Conservation (phyloP, 2,113 vertebrate genomes). For the Myanophis thanlyinensis region DNA sequence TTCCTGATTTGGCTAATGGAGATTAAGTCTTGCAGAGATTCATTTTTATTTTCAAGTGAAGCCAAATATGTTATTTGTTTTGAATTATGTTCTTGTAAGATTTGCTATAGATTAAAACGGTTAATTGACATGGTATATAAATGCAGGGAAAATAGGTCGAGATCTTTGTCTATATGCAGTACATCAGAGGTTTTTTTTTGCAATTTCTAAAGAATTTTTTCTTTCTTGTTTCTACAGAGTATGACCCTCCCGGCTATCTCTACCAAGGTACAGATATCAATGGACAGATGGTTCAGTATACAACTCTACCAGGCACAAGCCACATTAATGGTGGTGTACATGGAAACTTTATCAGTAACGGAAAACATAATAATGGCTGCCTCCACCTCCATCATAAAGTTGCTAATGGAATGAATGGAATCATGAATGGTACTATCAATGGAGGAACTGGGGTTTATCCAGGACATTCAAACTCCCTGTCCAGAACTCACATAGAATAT, state of each 20-base stretch:
- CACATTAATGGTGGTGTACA: constrained; percentile 77
- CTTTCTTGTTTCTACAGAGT: constrained; percentile 73
- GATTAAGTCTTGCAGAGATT: neutral
- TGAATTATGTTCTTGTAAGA: neutral
- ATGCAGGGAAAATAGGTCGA: neutral
- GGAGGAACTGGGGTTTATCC: constrained; percentile 70
- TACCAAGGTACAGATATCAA: constrained; percentile 84
- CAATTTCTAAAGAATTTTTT: neutral
- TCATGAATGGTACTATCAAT: constrained; percentile 73
- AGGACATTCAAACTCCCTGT: constrained; percentile 58
- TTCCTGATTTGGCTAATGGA: neutral
- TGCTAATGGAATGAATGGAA: constrained; percentile 62
- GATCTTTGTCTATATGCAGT: neutral
- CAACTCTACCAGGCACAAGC: constrained; percentile 73
- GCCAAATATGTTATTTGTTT: neutral
- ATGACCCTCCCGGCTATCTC: constrained; percentile 87
- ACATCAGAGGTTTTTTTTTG: neutral
- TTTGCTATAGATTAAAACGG: neutral
- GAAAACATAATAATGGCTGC: constrained; percentile 75
- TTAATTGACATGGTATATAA: neutral
- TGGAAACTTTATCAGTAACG: constrained; percentile 71
- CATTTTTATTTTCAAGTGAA: neutral
- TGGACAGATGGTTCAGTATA: constrained; percentile 84
- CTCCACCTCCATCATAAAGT: constrained; percentile 85
- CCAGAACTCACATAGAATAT: constrained; percentile 73